phyloP scores from a whole-genome alignment of 2,888 invertebrate species.

The Clistopyga incitator region DNA sequence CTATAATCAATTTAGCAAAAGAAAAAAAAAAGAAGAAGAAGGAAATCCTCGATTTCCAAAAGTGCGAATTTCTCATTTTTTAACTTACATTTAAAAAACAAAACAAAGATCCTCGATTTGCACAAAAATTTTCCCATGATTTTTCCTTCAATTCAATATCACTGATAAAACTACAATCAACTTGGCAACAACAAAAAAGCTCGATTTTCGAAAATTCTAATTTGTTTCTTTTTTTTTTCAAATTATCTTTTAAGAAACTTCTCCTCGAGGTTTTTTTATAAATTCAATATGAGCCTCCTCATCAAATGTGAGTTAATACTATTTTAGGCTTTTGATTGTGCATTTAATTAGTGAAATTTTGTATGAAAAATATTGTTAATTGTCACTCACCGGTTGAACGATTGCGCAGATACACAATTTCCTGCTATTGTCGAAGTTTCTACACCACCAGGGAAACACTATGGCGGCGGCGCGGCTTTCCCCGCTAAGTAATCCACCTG shows the following conservation, averaged over 20 bases:
- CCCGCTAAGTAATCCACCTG: slow-evolving; percentile 75
- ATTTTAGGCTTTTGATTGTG: too few relatives aligned
- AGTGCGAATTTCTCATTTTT: background rate
- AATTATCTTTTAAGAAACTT: too few relatives aligned
- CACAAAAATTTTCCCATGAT: too few relatives aligned
- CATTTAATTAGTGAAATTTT: too few relatives aligned
- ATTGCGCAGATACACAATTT: background rate
- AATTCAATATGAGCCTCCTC: background rate
- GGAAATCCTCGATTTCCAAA: background rate
- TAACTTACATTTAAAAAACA: too few relatives aligned
- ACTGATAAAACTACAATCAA: too few relatives aligned
- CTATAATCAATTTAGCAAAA: background rate
- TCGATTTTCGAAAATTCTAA: background rate
- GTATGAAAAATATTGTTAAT: background rate
- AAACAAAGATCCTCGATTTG: too few relatives aligned
- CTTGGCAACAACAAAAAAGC: too few relatives aligned
- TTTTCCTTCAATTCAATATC: too few relatives aligned
- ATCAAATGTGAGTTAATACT: too few relatives aligned
- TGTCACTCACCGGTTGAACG: slow-evolving; percentile 3
- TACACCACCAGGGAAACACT: slow-evolving; percentile 46
- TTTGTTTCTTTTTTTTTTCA: background rate
- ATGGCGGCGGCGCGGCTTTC: slow-evolving; percentile 71
- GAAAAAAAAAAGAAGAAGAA: too few relatives aligned
- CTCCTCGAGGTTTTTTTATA: background rate
- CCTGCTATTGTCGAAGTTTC: background rate